Percentiles rank a stretch among this genome's conserved stretches.
These are phyloP conservation scores for Ptychadena robeensis DNA, from an alignment of 2,797 vertebrate species.

Conservation along the genomic window DNA sequence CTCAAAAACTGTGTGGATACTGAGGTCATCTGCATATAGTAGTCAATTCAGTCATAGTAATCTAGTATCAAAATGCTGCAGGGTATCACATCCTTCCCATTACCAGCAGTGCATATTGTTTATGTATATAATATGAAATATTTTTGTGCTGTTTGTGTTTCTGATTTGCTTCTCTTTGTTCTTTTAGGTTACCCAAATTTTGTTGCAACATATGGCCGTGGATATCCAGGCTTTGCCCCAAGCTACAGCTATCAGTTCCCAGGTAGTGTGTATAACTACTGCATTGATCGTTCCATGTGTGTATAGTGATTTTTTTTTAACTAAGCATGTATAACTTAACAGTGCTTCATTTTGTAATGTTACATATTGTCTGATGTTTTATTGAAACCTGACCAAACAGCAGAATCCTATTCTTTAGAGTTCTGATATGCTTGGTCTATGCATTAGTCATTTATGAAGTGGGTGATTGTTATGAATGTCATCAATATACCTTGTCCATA, in stretches of 20 bases:
- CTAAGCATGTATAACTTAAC: background rate
- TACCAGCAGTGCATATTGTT: too few species aligned
- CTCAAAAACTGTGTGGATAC: too few species aligned
- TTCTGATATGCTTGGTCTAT: too few species aligned
- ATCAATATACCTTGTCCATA: too few species aligned
- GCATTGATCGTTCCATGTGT: background rate
- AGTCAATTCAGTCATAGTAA: too few species aligned
- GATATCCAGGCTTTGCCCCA: conserved; percentile 97
- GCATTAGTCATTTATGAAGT: background rate
- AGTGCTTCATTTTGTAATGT: too few species aligned
- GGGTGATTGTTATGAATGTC: background rate
- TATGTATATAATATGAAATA: too few species aligned
- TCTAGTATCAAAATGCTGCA: too few species aligned
- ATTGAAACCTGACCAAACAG: background rate
- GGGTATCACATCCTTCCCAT: too few species aligned
- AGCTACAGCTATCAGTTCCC: conserved; percentile 99
- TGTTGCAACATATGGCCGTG: conserved; percentile 95
- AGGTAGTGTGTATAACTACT: conserved; percentile 77
- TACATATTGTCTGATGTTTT: background rate
- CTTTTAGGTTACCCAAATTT: conserved; percentile 97
- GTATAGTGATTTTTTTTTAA: background rate
- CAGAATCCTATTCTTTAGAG: background rate
- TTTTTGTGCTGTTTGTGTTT: background rate
- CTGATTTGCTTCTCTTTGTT: conserved; percentile 43
- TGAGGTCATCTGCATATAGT: too few species aligned